These are phyloP conservation scores for Scopus umbretta DNA, from an alignment of 2,113 vertebrate genomes.

Conservation along the genomic window DNA sequence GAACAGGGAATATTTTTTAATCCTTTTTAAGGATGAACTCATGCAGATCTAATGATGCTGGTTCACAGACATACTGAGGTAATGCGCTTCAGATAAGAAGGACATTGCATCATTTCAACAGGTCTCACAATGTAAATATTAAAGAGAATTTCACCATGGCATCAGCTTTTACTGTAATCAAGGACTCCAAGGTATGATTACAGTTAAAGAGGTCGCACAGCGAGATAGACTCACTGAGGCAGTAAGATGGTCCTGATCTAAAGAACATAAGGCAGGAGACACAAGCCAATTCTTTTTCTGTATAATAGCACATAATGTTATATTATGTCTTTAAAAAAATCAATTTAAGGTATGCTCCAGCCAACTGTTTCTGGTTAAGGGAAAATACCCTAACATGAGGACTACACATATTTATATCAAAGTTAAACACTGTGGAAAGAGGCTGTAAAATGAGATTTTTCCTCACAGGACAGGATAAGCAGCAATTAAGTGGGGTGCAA, in stretches of 20 bases:
- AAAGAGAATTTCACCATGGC: slow-evolving; percentile 63
- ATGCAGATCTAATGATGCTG: slow-evolving; percentile 72
- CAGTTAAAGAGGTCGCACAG: background rate
- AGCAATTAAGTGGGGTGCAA: background rate
- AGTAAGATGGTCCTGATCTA: slow-evolving; percentile 52
- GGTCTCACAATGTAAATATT: slow-evolving; percentile 58
- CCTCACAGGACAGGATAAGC: background rate
- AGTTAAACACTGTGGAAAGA: background rate
- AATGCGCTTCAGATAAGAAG: slow-evolving; percentile 63
- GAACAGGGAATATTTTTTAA: slow-evolving; percentile 36
- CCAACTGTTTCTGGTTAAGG: slow-evolving; percentile 52
- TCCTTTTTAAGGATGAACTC: slow-evolving; percentile 69
- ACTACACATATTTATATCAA: background rate
- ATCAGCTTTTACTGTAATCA: slow-evolving; percentile 70
- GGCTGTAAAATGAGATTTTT: slow-evolving; percentile 12
- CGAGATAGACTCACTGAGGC: background rate
- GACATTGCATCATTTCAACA: slow-evolving; percentile 69
- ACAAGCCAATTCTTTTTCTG: background rate
- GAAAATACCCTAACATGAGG: background rate
- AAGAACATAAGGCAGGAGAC: background rate
- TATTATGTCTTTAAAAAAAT: background rate
- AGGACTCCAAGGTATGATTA: slow-evolving; percentile 32
- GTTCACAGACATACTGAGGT: slow-evolving; percentile 74
- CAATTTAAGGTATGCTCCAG: slow-evolving; percentile 55
- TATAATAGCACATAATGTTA: background rate